Evolutionary conservation across 64 coral and sea anemone genomes (phyloP), one percentile per base, ranked within the genome.

Genomic region (Porites lutea): DNA sequence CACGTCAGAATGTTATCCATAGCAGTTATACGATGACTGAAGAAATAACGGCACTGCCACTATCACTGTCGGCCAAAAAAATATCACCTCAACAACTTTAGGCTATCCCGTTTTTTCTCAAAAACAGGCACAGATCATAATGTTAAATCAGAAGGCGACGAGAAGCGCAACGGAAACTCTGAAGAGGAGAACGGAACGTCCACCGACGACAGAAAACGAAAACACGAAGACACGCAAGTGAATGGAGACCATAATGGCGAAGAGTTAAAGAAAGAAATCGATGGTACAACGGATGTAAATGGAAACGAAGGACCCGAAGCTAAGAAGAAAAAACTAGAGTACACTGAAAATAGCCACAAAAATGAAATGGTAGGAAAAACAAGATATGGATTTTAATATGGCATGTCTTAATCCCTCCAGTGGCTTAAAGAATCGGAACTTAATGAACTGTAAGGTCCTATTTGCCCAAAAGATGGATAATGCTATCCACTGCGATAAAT

Each of bases 281-380:
- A 82, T 16, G 85, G 82, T 23, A 96, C 89, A 63, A 96, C 97
- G 18, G 94, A 99, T 14, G 97, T 96, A 6, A 96, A 99, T 76
- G 97, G 88, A n/a, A 93, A 94, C 48, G 93, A 92, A 75, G 97
- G 94, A 14, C 97, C 83, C 16, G 94, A 99, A 48, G 79, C 92
- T 10, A 99, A 99, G 86, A 99, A 89, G 72, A 93, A 91, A 67
- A 99, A 99, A 58, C 18, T 87, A 53, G 87, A 78, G 50, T 91
- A 99, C 55, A 65, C 75, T 49, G 96, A 98, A 15, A 94, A 73
- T 58, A 74, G 90, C 8, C 73, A 88, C 50, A 95, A 90, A 49
- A 78, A 90, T 86, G 90, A 95, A 87, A 93, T 83, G 67, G 68
- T 79, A 47, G 57, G 16, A 58, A 44, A 62, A 59, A 61, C 16